Evolutionary conservation across 1,140 invertebrate genomes (phyloP).

Genomic region (Calosoma granatense): DNA sequence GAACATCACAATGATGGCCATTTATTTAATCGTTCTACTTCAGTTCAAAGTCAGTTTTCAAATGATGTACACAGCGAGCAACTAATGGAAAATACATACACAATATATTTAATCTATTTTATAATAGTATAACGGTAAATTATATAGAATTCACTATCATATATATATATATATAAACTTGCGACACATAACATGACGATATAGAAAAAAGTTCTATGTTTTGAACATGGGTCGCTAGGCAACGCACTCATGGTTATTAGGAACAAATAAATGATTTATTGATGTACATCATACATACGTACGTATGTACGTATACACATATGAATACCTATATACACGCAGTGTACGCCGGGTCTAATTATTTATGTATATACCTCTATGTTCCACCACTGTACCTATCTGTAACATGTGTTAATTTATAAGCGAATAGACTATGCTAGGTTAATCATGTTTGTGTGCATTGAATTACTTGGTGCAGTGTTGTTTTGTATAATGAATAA

Average conservation of each 20-base stretch:
- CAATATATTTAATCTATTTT: no score
- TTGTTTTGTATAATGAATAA: neutral
- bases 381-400: no score
- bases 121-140: no score
- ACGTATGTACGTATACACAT: no score
- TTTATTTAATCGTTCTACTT: conserved; percentile 47
- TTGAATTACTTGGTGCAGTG: neutral
- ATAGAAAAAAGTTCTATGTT: neutral
- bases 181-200: neutral
- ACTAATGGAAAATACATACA: no score
- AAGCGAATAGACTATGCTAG: no score
- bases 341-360: no score
- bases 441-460: neutral
- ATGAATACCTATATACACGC: no score
- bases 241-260: neutral
- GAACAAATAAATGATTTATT: no score
- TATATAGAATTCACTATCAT: neutral
- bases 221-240: neutral
- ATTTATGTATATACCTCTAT: no score
- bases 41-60: conserved; percentile 45
- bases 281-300: no score
- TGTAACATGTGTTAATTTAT: no score
- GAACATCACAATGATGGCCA: conserved; percentile 46
- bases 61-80: conserved; percentile 1
- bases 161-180: neutral